phyloP scores from a whole-genome alignment of 92 coral and sea anemone genomes.

The Nematostella vectensis region DNA sequence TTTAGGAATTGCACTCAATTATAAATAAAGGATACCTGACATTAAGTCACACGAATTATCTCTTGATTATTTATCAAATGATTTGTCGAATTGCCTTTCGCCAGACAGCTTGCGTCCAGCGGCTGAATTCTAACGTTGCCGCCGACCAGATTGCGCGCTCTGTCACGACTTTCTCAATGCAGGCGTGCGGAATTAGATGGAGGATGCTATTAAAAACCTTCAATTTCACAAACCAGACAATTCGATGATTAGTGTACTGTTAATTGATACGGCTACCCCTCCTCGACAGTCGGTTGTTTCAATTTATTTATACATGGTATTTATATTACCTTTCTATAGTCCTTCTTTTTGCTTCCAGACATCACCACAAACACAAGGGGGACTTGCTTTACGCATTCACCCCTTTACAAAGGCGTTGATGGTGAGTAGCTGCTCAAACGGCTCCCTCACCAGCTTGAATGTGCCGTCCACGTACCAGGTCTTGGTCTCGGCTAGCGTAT shows the following conservation, averaged over 20 bases:
- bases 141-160: too few species aligned
- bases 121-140: too few species aligned
- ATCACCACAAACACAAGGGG: constrained; percentile 26
- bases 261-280: too few species aligned
- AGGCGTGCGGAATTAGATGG: too few species aligned
- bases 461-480: constrained; percentile 49
- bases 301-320: too few species aligned
- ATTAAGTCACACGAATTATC: too few species aligned
- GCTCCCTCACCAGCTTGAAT: constrained; percentile 38
- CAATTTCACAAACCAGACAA: too few species aligned
- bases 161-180: too few species aligned
- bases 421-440: constrained; percentile 40
- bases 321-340: constrained; percentile 33
- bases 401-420: constrained; percentile 39
- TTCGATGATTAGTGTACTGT: too few species aligned
- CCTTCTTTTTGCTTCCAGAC: constrained; percentile 29
- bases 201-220: too few species aligned
- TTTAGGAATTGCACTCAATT: not conserved
- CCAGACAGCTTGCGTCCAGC: not conserved
- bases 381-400: constrained; percentile 36
- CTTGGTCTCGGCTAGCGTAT: constrained; percentile 18
- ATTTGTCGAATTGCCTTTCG: not conserved
- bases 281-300: too few species aligned
- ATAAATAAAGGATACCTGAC: too few species aligned
- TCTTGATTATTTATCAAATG: not conserved